Evolutionary conservation across 2,888 invertebrate genomes (phyloP).

Genomic region (Stenchaetothrips biformis): DNA sequence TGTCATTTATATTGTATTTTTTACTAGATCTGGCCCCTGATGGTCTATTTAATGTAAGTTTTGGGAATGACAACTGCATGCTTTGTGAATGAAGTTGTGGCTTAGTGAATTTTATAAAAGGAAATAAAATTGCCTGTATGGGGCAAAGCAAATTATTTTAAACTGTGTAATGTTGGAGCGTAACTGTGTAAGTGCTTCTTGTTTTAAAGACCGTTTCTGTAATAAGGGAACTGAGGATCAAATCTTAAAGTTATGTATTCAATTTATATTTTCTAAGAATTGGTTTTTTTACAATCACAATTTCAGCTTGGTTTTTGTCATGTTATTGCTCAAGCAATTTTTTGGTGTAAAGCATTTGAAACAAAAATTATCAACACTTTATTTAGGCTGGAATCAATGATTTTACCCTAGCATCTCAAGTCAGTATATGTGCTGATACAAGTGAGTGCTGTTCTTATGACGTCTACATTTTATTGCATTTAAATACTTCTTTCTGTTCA

Average conservation of each 20-base stretch:
- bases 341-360: background rate
- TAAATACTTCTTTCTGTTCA: background rate
- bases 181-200: background rate
- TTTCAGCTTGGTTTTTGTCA: background rate
- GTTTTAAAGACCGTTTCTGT: background rate
- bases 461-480: background rate
- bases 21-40: background rate
- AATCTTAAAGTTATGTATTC: background rate
- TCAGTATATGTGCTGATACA: background rate
- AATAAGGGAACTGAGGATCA: background rate
- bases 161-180: background rate
- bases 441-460: background rate
- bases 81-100: background rate
- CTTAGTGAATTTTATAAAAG: background rate
- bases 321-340: background rate
- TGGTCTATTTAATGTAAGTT: background rate
- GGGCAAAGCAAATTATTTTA: background rate
- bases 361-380: background rate
- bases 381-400: background rate
- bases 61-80: background rate
- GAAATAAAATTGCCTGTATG: background rate
- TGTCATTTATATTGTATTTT: conserved; percentile 13
- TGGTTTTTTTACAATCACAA: background rate
- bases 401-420: background rate
- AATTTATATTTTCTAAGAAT: background rate